Base-by-base conservation (phyloP, 2,113 vertebrate genomes). In the Lasiurus borealis region DNA sequence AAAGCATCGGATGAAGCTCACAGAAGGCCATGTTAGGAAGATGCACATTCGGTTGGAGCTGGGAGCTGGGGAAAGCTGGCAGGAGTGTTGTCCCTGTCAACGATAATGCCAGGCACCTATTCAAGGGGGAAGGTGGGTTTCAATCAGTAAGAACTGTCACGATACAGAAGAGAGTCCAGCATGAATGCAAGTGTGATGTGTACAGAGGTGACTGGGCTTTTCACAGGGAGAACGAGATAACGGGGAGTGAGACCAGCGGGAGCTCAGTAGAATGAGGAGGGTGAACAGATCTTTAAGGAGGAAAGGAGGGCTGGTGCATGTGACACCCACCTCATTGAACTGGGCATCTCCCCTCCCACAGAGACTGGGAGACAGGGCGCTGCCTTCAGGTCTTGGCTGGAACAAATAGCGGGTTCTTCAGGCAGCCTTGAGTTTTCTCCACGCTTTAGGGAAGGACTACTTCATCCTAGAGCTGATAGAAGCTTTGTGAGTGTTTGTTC, bases 241-340 rank as follows among this genome's bases (percentile, higher is more conserved):
- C 0, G 5, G 10, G 19, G 29, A 11, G 23, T 8, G 25, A 21
- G 29, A 8, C 0, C 7, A 52, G 1, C 1, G 2, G 69, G 34
- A 8, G 1, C 34, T 31, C 25, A 19, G 66, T 0, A 12, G 62
- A 21, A 11, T 12, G 10, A 12, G 64, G 25, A 8, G 11, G 10
- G 25, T 27, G 59, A 62, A 62, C 10, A 11, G 10, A 27, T 62
- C 9, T 23, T 27, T 9, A 69, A 68, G 66, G n/a, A 10, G 54
- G 40, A 10, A 72, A 21, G 54, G 2, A 16, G 40, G 9, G 31
- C 18, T 11, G 4, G 34, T 19, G 46, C 29, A 2, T 0, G 8
- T 23, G 36, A 50, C 21, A 40, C 29, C 4, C 46, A 36, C 9
- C 25, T 52, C 62, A 18, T 10, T 3, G 21, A 71, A 5, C 1